Evolutionary conservation across 30 jellyfish, hydroid and myxozoan genomes (phyloP).

Genomic region (Cassiopea xamachana): DNA sequence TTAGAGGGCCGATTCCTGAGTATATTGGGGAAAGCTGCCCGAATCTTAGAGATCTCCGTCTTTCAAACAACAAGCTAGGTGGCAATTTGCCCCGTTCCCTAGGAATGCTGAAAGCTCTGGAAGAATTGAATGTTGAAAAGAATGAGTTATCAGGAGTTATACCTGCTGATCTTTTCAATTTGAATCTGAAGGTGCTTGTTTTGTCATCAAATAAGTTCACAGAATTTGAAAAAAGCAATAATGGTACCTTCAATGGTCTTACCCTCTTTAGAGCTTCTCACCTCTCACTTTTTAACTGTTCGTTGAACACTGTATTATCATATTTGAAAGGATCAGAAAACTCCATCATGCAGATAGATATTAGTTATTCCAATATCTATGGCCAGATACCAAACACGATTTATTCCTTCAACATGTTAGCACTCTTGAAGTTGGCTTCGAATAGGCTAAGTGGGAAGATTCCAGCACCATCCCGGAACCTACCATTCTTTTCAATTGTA

Average conservation of each 20-base stretch:
- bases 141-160: slow-evolving; percentile 30
- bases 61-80: slow-evolving; percentile 39
- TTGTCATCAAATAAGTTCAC: slow-evolving; percentile 30
- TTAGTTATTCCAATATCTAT: slow-evolving; percentile 43
- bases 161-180: slow-evolving; percentile 28
- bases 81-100: slow-evolving; percentile 57
- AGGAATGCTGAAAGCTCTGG: slow-evolving; percentile 26
- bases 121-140: slow-evolving; percentile 32
- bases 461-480: slow-evolving; percentile 44
- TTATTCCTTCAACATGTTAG: slow-evolving; percentile 13
- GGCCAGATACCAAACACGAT: slow-evolving; percentile 34
- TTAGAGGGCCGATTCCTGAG: slow-evolving; percentile 48
- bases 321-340: neutral
- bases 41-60: slow-evolving; percentile 22
- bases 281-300: slow-evolving; percentile 1
- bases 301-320: neutral
- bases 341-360: slow-evolving; percentile 39
- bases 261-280: slow-evolving; percentile 34
- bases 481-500: slow-evolving; percentile 37
- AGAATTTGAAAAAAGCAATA: slow-evolving; percentile 27
- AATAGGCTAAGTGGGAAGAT: slow-evolving; percentile 24
- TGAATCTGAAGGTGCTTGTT: slow-evolving; percentile 41
- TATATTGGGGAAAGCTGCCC: slow-evolving; percentile 61
- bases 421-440: slow-evolving; percentile 38
- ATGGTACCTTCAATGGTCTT: slow-evolving; percentile 6